Base-by-base conservation (phyloP, 2,113 vertebrate species). In the Leuciscus idus region DNA sequence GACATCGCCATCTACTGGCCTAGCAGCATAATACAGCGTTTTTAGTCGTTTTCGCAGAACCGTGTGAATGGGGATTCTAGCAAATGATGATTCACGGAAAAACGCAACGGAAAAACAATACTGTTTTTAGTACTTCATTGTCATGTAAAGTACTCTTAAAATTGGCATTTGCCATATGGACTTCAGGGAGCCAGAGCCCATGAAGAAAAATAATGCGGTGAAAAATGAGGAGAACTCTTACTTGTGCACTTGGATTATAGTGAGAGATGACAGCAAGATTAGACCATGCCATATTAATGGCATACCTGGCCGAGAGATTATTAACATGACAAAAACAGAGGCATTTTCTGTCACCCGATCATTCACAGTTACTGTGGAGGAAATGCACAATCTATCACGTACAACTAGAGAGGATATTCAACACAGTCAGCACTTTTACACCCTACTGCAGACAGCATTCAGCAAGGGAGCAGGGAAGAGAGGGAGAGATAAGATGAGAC, bases 371-470 rank as follows among this genome's bases (percentile, higher is more conserved):
- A 87, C 74, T 11, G 43, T 61, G 83, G 48, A 82, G 39, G 48
- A 36, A 13, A 52, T 75, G 6, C 28, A 48, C 11, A 80, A 81
- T 80, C 68, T 83, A 13, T 84, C 13, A 52, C 9, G 19, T 61
- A 83, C 83, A 89, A 89, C 73, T 61, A 28, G 55, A 30, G 10
- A 50, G 3, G 62, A 76, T 11, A 76, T 62, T 78, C n/a, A 12
- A 36, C 52, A 46, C 10, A 57, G 82, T 89, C 86, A 91, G 89
- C 87, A 88, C 50, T 84, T 90, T 90, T 50, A 43, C 80, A 76
- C 83, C 55, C 75, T 74, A 59, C 80, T 79, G 81, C 33, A 30
- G 59, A 64, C 66, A 46, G 68, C 39, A 30, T n/a, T 43, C 52
- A 15, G 64, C n/a, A 9, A 23, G 10, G 52, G 46, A 30, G 50